Base-by-base conservation (phyloP, 64 coral and sea anemone genomes). In the Montipora cactus region DNA sequence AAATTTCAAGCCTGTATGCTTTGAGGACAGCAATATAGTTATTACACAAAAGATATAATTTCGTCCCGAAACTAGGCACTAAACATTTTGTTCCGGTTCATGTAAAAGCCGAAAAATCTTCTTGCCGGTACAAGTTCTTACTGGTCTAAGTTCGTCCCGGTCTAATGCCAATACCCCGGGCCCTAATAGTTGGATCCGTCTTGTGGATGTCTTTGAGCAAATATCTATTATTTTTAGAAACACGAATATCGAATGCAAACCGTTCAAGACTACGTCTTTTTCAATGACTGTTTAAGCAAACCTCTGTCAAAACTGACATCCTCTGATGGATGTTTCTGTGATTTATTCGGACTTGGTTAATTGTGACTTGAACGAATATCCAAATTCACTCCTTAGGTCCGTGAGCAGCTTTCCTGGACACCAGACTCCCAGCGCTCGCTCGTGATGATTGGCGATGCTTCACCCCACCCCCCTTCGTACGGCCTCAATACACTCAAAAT, bases 391-490 rank as follows among this genome's bases (percentile, higher is more conserved):
- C 55, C 37, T 16, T 16, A 98, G 96, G 96, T 91, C 55, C 87
- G 88, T 62, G 95, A 94, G 0, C 68, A 98, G 68, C 87, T 95
- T 25, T 94, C 97, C 2, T 99, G 97, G 97, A 99, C 94, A 64
- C 83, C 94, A 88, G 74, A 81, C 19, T 99, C 97, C 10, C 97
- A 99, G 75, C 92, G 97, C 19, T 90, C 97, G 25, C 64, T 99
- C 16, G 97, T 99, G 28, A 96, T 99, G 91, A 92, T 99, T 5
- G 97, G 97, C 7, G 97, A 99, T 79, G 94, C 94, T 13, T 85
- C 91, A 67, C 97, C 97, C 49, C 97, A 99, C 53, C 91, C 94
- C 50, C 97, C 97, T 69, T 90, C 81, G 13, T 99, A 96, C 74
- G 53, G 58, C 51, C 78, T 96, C n/a, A 99, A 99, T 79, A 99